A percentile compares a stretch with the other conserved stretches of the same genome.
Evolutionary conservation across 2,113 vertebrate species (phyloP).

Genomic region (Turdus rufiventris): DNA sequence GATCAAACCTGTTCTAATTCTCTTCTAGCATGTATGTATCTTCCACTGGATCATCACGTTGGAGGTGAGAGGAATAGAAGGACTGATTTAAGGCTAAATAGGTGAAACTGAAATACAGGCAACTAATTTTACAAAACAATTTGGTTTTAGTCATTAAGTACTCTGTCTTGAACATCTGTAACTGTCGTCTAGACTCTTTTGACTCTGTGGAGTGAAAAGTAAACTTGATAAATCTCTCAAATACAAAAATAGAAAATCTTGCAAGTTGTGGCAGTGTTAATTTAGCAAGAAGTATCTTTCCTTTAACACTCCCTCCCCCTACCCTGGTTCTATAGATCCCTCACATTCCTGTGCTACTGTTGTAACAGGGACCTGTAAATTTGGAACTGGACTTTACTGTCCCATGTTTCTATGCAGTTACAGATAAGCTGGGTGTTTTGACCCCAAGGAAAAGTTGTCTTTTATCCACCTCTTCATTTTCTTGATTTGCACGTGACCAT

Average conservation of each 20-base stretch:
- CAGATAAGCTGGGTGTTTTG: neutral
- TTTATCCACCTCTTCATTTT: neutral
- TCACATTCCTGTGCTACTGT: neutral
- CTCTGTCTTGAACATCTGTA: neutral
- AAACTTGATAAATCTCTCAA: neutral
- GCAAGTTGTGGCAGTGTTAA: neutral
- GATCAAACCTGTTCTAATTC: neutral
- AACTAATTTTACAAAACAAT: neutral
- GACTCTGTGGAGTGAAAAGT: neutral
- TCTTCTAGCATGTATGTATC: neutral
- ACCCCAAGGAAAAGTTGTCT: neutral
- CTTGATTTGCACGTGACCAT: neutral
- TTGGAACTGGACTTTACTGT: neutral
- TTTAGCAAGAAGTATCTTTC: neutral
- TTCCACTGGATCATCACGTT: neutral
- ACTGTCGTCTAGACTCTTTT: neutral
- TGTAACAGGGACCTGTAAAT: neutral
- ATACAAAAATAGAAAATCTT: neutral
- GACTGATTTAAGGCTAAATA: neutral
- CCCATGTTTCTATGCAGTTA: neutral
- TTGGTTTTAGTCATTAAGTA: neutral
- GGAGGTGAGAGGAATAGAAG: neutral
- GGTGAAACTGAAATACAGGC: neutral
- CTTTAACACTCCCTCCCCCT: neutral
- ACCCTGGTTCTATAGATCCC: accelerated